Base-by-base conservation (phyloP, 1,140 invertebrate species). In the Drusus annulatus region DNA sequence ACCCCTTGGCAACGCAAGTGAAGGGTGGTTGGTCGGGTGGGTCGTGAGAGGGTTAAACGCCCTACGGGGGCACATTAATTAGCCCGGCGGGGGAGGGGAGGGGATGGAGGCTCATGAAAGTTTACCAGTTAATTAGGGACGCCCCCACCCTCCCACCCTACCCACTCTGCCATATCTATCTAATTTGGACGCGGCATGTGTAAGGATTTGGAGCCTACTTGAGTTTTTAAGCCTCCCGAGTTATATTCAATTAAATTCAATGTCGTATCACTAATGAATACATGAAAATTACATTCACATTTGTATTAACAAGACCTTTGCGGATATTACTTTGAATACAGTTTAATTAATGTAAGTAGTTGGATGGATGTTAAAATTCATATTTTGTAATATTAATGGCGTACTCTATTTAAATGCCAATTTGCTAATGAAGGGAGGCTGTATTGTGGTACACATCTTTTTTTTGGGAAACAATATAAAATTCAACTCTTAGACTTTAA, bases 71-170 rank as follows among this genome's bases (percentile, higher is more conserved):
- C 86, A 85, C 86, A 87, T 89, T 88, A 88, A 89, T 89, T 89
- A 89, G 88, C 86, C 85, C 84, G 84, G 36, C 31, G 36, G 85
- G 50, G 79, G 80, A 73, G 78, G 52, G 78, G 36, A 28, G 17
- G 78, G 80, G 79, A 80, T 54, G 77, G 80, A 78, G 86, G 78
- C 85, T 88, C 87, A 88, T 88, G 87, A 88, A 89, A 89, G 88
- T 89, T 89, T 89, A 89, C 88, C 87, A 87, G 87, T 89, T 89
- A 89, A 89, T 89, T 89, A 89, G 87, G 86, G 87, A 84, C 84
- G 81, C 76, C 78, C 84, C 80, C 73, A 76, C 63, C 54, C 60
- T 81, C 85, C 85, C 84, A 25, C 17, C 73, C 78, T 73, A n/a
- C 31, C 21, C 62, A 21, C 36, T 45, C n/a, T 7, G 28, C 62